Evolutionary conservation across 35 echinoderm and acorn worm species (phyloP).

Genomic region (Lytechinus pictus): DNA sequence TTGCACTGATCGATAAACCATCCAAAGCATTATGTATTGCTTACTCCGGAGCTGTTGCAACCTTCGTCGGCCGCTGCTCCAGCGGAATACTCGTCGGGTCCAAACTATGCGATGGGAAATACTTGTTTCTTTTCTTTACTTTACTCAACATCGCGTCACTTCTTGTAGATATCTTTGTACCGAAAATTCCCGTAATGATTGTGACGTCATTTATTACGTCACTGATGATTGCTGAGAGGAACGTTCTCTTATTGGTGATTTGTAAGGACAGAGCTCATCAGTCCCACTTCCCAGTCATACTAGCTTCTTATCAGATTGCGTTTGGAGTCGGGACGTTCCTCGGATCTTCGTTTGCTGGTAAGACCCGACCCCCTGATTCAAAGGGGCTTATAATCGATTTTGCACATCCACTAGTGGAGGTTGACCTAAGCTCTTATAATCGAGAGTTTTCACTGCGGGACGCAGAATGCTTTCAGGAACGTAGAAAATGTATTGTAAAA

Average conservation of each 20-base stretch:
- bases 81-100: not conserved
- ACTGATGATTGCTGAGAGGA: not conserved
- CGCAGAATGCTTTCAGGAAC: no score
- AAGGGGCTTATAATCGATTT: no score
- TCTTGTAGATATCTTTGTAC: not conserved
- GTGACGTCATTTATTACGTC: not conserved
- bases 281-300: not conserved
- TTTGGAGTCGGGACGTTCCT: not conserved
- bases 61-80: not conserved
- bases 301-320: not conserved
- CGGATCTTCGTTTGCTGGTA: not conserved
- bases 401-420: no score
- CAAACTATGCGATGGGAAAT: not conserved
- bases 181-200: not conserved
- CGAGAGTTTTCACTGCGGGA: no score
- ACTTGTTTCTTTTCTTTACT: not conserved
- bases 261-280: not conserved
- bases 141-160: not conserved
- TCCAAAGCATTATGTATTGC: not conserved
- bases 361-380: no score
- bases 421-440: no score
- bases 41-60: not conserved
- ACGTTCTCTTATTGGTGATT: not conserved
- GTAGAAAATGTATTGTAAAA: no score
- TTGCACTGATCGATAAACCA: not conserved